Percentiles rank a stretch among this genome's conserved stretches.
These are phyloP conservation scores for Clytia hemisphaerica DNA, from an alignment of 30 jellyfish, hydroid and myxozoan genomes.

Conservation along the genomic window DNA sequence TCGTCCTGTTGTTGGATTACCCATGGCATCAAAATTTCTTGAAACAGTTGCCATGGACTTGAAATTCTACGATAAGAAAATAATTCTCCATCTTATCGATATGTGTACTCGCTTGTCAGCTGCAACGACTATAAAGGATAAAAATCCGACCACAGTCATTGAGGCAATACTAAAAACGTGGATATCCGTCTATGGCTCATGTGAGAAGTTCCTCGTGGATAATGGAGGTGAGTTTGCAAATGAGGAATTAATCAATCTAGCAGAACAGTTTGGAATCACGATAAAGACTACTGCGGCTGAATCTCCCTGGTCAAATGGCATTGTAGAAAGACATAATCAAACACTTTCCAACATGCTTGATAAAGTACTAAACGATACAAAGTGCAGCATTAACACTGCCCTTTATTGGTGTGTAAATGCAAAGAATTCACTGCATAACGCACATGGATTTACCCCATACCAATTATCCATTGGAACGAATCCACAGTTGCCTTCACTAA, in stretches of 20 bases:
- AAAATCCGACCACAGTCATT: neutral
- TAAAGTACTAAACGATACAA: slow-evolving; percentile 11
- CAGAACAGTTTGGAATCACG: neutral
- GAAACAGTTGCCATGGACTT: slow-evolving; percentile 12
- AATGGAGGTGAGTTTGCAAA: slow-evolving; percentile 25
- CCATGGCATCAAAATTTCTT: slow-evolving; percentile 7
- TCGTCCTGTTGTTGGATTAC: slow-evolving; percentile 32
- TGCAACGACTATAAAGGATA: neutral
- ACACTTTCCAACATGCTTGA: slow-evolving; percentile 9
- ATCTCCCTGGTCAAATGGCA: slow-evolving; percentile 23
- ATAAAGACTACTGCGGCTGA: slow-evolving; percentile 19
- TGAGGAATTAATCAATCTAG: neutral
- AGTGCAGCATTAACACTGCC: neutral
- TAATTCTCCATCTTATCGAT: slow-evolving; percentile 13
- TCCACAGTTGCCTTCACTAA: slow-evolving; percentile 28
- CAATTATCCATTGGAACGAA: slow-evolving; percentile 31
- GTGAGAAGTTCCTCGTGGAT: slow-evolving; percentile 3
- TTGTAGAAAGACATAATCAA: slow-evolving; percentile 19
- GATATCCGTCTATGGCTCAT: neutral
- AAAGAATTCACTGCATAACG: slow-evolving; percentile 29
- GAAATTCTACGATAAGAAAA: slow-evolving; percentile 7
- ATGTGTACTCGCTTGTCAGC: slow-evolving; percentile 4
- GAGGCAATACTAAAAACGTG: slow-evolving; percentile 10
- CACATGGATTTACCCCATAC: slow-evolving; percentile 28
- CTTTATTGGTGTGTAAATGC: slow-evolving; percentile 32